Base-by-base conservation (phyloP, 2,113 vertebrate species). In the Sciurus niger region DNA sequence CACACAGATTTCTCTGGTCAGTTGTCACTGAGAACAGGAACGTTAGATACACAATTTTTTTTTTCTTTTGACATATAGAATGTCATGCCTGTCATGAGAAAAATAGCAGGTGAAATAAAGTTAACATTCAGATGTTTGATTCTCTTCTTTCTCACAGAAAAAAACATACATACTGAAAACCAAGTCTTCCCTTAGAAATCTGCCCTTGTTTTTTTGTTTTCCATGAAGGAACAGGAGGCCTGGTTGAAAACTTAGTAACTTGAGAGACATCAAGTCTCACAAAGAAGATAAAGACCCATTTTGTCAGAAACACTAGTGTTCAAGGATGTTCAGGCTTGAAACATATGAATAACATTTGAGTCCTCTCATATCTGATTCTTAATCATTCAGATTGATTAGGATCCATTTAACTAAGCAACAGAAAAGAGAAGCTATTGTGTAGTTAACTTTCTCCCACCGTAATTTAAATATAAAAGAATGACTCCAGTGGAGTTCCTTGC, bases 401-500 rank as follows among this genome's bases (percentile, higher is more conserved):
- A 63, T 55, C 17, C 4, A 85, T 72, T 89, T 89, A 93, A 51
- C 25, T 78, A 91, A 84, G 73, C 70, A 58, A 22, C 65, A 37
- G 55, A 77, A 85, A 79, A 10, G 11, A 10, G 55, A 78, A 67
- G n/a, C 4, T 34, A 73, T 34, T 60, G 3, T 25, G 28, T 95
- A 83, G 17, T 32, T 89, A 72, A 60, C n/a, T 43, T 8, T 73
- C 63, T 74, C 89, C 24, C 55, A 58, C 30, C 14, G 79, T 43
- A 65, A 94, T 72, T 95, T 46, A 88, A 93, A 91, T 25, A 85
- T 22, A 48, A 68, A 90, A 85, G 22, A 79, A 92, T 4, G 67
- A 68, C 48, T 60, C 87, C 43, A 60, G 11, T 73, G 74, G 96
- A 77, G n/a, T 92, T 85, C 51, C 58, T 78, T 92, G 80, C 17